Evolutionary conservation across 2,113 vertebrate species (phyloP).

Genomic region (Todiramphus chloris): DNA sequence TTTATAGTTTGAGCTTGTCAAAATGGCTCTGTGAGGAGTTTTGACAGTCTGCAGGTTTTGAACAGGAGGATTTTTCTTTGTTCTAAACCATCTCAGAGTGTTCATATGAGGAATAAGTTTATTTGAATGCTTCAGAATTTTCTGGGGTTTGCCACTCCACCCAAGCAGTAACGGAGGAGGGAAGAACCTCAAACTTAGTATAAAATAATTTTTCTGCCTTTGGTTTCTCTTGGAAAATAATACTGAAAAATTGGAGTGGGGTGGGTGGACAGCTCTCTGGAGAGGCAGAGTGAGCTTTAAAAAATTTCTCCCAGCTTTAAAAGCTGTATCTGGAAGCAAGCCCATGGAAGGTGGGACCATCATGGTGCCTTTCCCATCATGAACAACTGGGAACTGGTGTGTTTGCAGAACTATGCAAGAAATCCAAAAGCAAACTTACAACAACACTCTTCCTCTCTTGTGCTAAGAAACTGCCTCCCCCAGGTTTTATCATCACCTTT

Average conservation of each 20-base stretch:
- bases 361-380: background rate
- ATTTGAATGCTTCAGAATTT: background rate
- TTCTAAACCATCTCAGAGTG: background rate
- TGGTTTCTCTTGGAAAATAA: background rate
- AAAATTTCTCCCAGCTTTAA: background rate
- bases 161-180: background rate
- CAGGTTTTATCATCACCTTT: background rate
- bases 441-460: background rate
- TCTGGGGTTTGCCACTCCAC: background rate
- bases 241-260: background rate
- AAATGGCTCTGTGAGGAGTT: background rate
- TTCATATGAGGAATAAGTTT: background rate
- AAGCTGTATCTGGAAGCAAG: background rate
- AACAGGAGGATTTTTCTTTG: background rate
- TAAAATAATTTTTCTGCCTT: background rate
- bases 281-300: background rate
- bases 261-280: background rate
- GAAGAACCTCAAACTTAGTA: background rate
- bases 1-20: conserved; percentile 42
- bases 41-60: conserved; percentile 6
- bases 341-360: background rate
- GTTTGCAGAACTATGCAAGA: fast-evolving
- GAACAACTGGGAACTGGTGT: background rate
- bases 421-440: background rate
- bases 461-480: background rate